Conservation (phyloP, 2,797 vertebrate species). For the Phrynocephalus guinanensis region DNA sequence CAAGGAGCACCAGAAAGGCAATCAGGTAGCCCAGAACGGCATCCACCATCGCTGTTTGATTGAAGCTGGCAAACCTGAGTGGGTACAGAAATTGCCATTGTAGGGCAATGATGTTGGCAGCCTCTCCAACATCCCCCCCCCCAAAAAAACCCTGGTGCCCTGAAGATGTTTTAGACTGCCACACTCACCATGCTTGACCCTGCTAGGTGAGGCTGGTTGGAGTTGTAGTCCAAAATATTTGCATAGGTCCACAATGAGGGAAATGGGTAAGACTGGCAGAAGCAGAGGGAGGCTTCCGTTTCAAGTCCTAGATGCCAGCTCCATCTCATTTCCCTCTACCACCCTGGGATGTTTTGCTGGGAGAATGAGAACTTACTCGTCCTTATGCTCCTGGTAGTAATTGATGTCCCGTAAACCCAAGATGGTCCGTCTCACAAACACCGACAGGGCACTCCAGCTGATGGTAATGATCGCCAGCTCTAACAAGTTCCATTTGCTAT, state of each 20-base stretch:
- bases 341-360: not conserved
- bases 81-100: not conserved
- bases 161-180: not conserved
- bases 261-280: not conserved
- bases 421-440: conserved; percentile 90
- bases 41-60: conserved; percentile 89
- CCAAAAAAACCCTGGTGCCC: not conserved
- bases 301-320: not conserved
- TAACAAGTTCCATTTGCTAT: conserved; percentile 91
- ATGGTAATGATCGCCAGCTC: conserved; percentile 89
- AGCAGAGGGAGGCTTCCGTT: too few species aligned
- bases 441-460: conserved; percentile 90
- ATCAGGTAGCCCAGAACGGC: conserved; percentile 91
- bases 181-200: not conserved
- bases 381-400: conserved; percentile 85
- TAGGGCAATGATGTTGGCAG: not conserved
- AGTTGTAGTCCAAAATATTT: not conserved
- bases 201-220: not conserved
- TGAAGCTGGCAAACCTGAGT: conserved; percentile 88
- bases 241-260: not conserved
- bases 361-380: conserved; percentile 80
- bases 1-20: conserved; percentile 92
- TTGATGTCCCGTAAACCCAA: conserved; percentile 86
- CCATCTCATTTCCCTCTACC: too few species aligned
- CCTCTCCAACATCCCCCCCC: too few species aligned